Conservation (phyloP, 37 sponge, comb jelly and placozoan genomes). For the Lycopodina hypogea region DNA sequence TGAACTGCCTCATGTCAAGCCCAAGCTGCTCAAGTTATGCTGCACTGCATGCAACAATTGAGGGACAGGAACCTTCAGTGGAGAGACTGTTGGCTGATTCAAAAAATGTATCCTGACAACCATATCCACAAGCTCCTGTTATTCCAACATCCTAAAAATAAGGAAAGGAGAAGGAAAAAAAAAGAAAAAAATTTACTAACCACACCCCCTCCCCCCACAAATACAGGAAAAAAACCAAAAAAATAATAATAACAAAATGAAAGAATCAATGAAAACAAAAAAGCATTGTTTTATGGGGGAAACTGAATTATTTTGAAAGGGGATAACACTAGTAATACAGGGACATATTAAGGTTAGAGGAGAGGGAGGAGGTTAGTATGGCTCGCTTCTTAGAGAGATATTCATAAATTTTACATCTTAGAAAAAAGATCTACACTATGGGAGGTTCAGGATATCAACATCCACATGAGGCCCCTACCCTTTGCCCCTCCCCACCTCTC, state of each 20-base stretch:
- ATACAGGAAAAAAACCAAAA: constrained; percentile 70
- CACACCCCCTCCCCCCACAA: constrained; percentile 52
- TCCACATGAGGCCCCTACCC: too few relatives aligned
- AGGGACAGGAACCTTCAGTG: constrained; percentile 27
- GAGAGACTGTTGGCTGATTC: constrained; percentile 37
- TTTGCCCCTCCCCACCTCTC: too few relatives aligned
- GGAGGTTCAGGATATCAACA: too few relatives aligned
- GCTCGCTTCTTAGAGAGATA: too few relatives aligned
- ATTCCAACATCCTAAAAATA: not conserved
- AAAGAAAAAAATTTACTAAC: not conserved
- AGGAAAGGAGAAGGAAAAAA: not conserved
- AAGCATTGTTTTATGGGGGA: too few relatives aligned
- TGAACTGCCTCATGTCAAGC: not conserved
- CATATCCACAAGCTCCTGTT: not conserved
- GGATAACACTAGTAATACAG: too few relatives aligned
- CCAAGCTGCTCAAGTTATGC: not conserved
- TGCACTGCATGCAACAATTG: constrained; percentile 1
- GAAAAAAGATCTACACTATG: too few relatives aligned
- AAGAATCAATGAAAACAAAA: too few relatives aligned
- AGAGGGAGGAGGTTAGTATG: too few relatives aligned
- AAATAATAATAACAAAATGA: constrained; percentile 62
- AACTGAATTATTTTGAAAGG: too few relatives aligned
- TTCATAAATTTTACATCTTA: too few relatives aligned
- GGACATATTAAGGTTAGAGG: too few relatives aligned
- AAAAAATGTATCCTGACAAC: not conserved